Evolutionary conservation across 1,140 invertebrate species (phyloP).

Genomic region (Matsumurasca onukii): DNA sequence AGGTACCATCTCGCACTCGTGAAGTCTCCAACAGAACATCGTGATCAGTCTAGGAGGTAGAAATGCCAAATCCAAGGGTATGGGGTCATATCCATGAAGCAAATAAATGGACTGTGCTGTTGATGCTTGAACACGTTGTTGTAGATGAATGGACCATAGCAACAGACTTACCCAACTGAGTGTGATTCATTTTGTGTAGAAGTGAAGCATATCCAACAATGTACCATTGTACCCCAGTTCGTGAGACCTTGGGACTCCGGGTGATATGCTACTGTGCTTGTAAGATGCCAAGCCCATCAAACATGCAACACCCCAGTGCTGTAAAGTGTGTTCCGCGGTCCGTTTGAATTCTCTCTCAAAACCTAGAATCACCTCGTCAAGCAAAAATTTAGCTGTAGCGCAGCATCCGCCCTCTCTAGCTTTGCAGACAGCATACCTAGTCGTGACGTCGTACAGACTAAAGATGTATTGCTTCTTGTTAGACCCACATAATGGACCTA

Average conservation of each 20-base stretch:
- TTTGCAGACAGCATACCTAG: too few species aligned
- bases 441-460: too few species aligned
- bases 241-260: neutral
- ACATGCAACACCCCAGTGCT: neutral
- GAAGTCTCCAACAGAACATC: too few species aligned
- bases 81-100: too few species aligned
- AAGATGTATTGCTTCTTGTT: too few species aligned
- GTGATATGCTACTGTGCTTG: neutral
- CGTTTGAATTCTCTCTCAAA: neutral
- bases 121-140: neutral
- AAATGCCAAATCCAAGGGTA: too few species aligned
- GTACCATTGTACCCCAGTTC: neutral
- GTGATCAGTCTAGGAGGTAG: too few species aligned
- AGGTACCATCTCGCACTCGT: too few species aligned
- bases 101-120: neutral
- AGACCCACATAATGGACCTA: too few species aligned
- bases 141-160: neutral
- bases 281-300: neutral
- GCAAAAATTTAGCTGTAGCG: too few species aligned
- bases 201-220: constrained; percentile 5
- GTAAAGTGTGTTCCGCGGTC: neutral
- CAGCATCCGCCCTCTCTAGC: neutral
- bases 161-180: neutral
- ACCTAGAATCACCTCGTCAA: neutral
- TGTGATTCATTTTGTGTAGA: neutral